Evolutionary conservation across 2,113 vertebrate genomes (phyloP), one percentile per base, ranked within the genome.

Genomic region (Bubo bubo): DNA sequence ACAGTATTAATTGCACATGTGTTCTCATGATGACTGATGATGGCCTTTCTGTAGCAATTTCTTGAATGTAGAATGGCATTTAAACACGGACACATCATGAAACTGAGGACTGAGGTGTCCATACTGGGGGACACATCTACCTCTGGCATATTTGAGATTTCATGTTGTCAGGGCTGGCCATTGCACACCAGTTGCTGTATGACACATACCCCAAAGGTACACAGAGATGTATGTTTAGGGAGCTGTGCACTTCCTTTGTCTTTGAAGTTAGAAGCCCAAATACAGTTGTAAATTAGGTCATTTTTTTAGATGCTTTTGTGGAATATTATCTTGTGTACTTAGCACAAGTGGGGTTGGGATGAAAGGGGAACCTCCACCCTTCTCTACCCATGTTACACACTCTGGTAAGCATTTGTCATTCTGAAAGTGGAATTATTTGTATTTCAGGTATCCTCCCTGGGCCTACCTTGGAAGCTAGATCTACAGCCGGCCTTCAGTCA

Each of bases 401-500:
- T 75, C 23, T 73, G 59, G 55, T 62, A 86, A 94, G 34, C 12
- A 58, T 76, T 86, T 1, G 0, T 75, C 76, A 77, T 89, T 95
- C 76, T 95, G 73, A 96, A 96, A 88, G 73, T 73, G 32, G 71
- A 93, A 95, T 88, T 93, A 30, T 96, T 97, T 98, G 62, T 93
- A 8, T 97, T 97, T 62, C 98, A 99, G 99, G 98, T 98, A 97
- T 94, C 91, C 95, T 98, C 93, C 91, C 94, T 96, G 97, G 98
- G 98, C 97, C 96, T 98, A 88, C 96, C 97, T 98, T 97, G 97
- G 98, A 98, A 98, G 98, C 98, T 98, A 97, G 98, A 98, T 98
- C 98, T 97, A 97, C 98, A 97, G 97, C 97, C 26, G 92, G 72
- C 95, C 95, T 97, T 95, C 98, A 99, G 98, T 97, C 98, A 99